Percentiles rank a stretch among this genome's conserved stretches.
phyloP scores from a whole-genome alignment of 2,888 invertebrate species.

The Conops quadrifasciatus region DNA sequence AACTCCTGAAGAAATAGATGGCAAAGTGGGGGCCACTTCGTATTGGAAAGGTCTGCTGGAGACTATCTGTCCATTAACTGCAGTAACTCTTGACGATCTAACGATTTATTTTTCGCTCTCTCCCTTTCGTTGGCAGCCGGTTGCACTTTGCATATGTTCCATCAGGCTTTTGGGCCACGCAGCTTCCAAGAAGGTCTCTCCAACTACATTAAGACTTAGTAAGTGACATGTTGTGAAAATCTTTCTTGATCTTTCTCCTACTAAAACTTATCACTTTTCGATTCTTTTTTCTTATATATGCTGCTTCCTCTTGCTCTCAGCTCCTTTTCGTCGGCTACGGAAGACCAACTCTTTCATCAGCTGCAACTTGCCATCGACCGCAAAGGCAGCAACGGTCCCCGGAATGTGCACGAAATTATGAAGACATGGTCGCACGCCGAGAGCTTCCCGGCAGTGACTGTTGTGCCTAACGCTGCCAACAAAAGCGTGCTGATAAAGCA shows the following conservation, averaged over 20 bases:
- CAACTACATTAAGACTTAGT: neutral
- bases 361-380: neutral
- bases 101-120: too few relatives aligned
- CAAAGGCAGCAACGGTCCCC: slow-evolving; percentile 58
- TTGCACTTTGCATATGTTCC: neutral
- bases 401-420: slow-evolving; percentile 68
- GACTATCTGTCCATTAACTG: too few relatives aligned
- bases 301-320: neutral
- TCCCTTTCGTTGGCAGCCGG: too few relatives aligned
- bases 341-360: neutral
- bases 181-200: neutral
- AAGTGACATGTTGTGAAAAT: too few relatives aligned
- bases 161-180: neutral
- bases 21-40: too few relatives aligned
- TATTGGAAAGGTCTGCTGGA: too few relatives aligned
- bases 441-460: slow-evolving; percentile 68
- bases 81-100: too few relatives aligned
- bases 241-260: too few relatives aligned
- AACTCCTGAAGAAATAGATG: neutral
- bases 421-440: slow-evolving; percentile 69
- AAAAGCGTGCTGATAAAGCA: slow-evolving; percentile 67
- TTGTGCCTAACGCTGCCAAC: slow-evolving; percentile 64
- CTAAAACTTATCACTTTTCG: neutral
- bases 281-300: too few relatives aligned
- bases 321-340: neutral